Percentiles rank a stretch among this genome's conserved stretches.
Conservation (phyloP, 2,888 invertebrate species). For the Acleris literana region DNA sequence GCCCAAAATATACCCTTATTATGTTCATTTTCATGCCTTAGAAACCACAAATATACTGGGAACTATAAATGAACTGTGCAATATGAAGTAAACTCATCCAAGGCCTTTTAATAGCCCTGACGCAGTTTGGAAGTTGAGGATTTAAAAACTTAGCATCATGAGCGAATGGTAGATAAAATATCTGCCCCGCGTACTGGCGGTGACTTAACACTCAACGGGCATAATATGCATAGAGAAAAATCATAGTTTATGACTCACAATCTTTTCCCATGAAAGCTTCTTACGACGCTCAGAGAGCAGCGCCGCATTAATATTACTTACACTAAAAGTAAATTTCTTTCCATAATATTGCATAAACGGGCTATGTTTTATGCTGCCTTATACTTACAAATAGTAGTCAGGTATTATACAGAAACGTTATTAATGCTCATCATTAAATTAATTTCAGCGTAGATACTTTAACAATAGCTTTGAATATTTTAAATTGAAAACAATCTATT, state of each 20-base stretch:
- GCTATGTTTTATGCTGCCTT: constrained; percentile 25
- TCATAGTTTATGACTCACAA: constrained; percentile 76
- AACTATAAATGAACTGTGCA: too few relatives aligned
- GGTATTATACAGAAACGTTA: not conserved
- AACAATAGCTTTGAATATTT: not conserved
- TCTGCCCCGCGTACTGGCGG: constrained; percentile 37
- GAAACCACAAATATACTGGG: too few relatives aligned
- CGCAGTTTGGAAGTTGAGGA: too few relatives aligned
- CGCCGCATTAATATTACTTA: constrained; percentile 71
- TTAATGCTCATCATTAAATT: constrained; percentile 2
- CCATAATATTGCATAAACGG: constrained; percentile 52
- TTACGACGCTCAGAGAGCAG: constrained; percentile 52
- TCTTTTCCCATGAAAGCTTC: constrained; percentile 70
- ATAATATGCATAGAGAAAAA: constrained; percentile 76
- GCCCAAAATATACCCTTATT: too few relatives aligned
- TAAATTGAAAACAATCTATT: not conserved
- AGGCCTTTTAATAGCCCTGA: too few relatives aligned
- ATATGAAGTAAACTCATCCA: too few relatives aligned
- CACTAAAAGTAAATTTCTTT: constrained; percentile 65
- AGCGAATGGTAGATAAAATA: constrained; percentile 5
- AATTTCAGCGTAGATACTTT: not conserved
- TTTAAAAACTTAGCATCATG: too few relatives aligned
- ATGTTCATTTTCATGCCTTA: too few relatives aligned
- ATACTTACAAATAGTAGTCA: constrained; percentile 1
- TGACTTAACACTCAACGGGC: constrained; percentile 64